Base-by-base conservation (phyloP, 2,113 vertebrate species). In the Talpa occidentalis region DNA sequence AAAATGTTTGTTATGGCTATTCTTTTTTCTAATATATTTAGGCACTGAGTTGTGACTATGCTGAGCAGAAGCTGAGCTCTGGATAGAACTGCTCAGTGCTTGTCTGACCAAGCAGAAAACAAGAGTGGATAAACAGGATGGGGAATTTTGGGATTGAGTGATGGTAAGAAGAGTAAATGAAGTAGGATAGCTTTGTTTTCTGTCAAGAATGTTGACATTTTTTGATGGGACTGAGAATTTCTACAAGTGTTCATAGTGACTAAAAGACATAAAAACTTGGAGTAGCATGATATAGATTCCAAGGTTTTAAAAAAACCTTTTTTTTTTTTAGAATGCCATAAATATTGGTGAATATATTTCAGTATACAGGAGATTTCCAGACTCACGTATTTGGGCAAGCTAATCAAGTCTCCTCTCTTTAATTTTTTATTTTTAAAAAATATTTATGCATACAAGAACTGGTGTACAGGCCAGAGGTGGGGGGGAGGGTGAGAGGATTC, bases 101-200 rank as follows among this genome's bases (percentile, higher is more conserved):
- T 88, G 66, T 88, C 37, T 97, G 88, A 49, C 74, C 52, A 78
- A 21, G 78, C 42, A 91, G 84, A 92, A 88, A 93, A 59, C n/a
- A 28, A 81, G 76, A 52, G 54, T 83, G 62, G 62, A 14, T 73
- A 40, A 89, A 67, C n/a, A 88, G 72, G 44, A 16, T 74, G 44
- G 59, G 26, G 30, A 77, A 82, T 67, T 82, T 14, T 73, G 37
- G 59, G 40, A 47, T 3, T 84, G 64, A 44, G 32, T 42, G 22
- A 74, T 67, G 15, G n/a, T 59, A 22, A 87, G 19, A 88, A 88
- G 62, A 72, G 26, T 19, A 32, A 44, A 3, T 60, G 21, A 21
- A 22, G 15, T 72, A 64, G 47, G 21, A 85, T 54, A 88, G 70
- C 4, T 30, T 91, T 90, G 72, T 64, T 76, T 47, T 14, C 52